Evolutionary conservation across 2,113 vertebrate genomes (phyloP), one percentile per base, ranked within the genome.

Genomic region (Atrichornis clamosus): DNA sequence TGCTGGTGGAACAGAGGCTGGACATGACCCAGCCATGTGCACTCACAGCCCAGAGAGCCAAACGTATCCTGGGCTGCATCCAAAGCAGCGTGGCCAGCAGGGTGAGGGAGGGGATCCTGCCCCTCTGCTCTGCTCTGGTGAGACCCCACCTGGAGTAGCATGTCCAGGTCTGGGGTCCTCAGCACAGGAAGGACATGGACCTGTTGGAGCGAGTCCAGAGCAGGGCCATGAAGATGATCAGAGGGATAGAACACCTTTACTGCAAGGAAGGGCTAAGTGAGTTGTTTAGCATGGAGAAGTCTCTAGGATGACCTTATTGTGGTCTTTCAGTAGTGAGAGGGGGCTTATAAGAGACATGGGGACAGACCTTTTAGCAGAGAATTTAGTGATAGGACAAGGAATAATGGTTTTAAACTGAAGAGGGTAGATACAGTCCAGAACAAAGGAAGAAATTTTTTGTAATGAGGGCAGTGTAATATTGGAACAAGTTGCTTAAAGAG

Each of bases 61-160:
- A 3, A 23, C 0, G 0, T 27, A 7, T 16, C 23, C 42, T 39
- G 39, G 47, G 28, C 11, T 37, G 22, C 49, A 89, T 7, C 32
- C 46, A 74, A 18, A 92, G 42, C 14, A 33, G 5, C 0, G 0
- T 12, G 46, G 14, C 4, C n/a, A 39, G 28, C 21, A 75, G 18
- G 3, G 20, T 0, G 0, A 53, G 21, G 32, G 65, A 49, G 20
- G 11, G 24, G 17, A 83, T 60, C 83, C 24, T 63, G 6, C 3
- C 9, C 6, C 18, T 68, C 27, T 87, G 11, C 23, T 64, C 23
- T 1, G 0, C 18, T 17, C 13, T 75, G 9, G 2, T 44, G 18
- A 46, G 32, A 72, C 1, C 8, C 14, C 15, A 56, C 13, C n/a
- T 39, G 44, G 3, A 26, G 9, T 6, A 15, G 22, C 47, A 20